Evolutionary conservation across 2,797 vertebrate species (phyloP).

Genomic region (Pseudomugil tenellus): DNA sequence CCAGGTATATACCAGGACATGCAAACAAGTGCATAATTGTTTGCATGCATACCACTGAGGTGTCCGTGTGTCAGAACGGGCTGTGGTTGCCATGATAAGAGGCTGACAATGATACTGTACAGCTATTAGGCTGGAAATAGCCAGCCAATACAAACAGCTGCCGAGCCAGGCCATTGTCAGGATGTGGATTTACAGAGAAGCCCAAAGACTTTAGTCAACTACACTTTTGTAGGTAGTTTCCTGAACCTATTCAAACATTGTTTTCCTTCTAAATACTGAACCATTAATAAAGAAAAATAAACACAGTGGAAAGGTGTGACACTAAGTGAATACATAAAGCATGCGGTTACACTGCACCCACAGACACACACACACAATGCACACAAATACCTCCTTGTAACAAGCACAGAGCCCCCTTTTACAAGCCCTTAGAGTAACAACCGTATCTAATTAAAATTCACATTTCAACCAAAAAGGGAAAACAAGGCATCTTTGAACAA

Average conservation of each 20-base stretch:
- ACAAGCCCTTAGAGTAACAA: conserved; percentile 75
- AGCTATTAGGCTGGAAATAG: conserved; percentile 94
- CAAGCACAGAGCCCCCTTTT: conserved; percentile 74
- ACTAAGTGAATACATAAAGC: conserved; percentile 64
- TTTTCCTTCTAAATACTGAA: conserved; percentile 63
- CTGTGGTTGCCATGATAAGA: conserved; percentile 92
- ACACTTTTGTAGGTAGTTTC: conserved; percentile 71
- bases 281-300: conserved; percentile 75
- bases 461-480: conserved; percentile 75
- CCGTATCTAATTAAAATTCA: conserved; percentile 82
- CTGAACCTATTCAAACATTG: conserved; percentile 67
- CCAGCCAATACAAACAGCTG: conserved; percentile 90
- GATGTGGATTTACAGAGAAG: conserved; percentile 71
- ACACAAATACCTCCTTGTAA: conserved; percentile 62
- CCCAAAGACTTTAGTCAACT: conserved; percentile 66
- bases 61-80: conserved; percentile 91
- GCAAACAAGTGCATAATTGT: conserved; percentile 40
- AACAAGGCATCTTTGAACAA: conserved; percentile 76
- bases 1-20: conserved; percentile 8
- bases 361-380: conserved; percentile 33
- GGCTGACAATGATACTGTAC: conserved; percentile 92
- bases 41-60: conserved; percentile 76
- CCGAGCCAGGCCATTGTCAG: conserved; percentile 74
- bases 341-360: conserved; percentile 32
- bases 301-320: conserved; percentile 71